phyloP scores from a whole-genome alignment of 2,888 invertebrate species.

The Lysandra coridon region DNA sequence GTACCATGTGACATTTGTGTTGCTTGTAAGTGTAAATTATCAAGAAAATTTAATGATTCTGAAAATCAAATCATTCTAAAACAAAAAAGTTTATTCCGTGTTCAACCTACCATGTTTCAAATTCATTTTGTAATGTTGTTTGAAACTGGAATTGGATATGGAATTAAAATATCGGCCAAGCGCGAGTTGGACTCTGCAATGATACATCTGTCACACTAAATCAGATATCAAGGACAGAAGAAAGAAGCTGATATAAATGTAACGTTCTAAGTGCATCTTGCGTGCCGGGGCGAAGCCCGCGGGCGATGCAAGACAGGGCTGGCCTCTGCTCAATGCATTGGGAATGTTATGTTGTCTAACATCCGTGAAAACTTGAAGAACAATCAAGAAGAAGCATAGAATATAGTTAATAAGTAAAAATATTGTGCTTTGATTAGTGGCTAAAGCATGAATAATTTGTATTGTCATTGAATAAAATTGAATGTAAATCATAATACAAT shows the following conservation, averaged over 20 bases:
- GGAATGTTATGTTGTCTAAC: slow-evolving; percentile 50
- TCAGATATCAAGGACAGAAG: slow-evolving; percentile 10
- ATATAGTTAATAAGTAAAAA: neutral
- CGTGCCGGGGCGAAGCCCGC: slow-evolving; percentile 45
- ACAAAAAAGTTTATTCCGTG: neutral
- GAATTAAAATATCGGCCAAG: too few species aligned
- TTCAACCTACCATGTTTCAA: too few species aligned
- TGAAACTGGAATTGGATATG: neutral
- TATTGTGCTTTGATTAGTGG: too few species aligned
- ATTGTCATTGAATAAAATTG: too few species aligned
- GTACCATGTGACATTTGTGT: neutral
- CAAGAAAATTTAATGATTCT: neutral
- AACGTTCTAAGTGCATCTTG: slow-evolving; percentile 73
- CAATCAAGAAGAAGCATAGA: neutral
- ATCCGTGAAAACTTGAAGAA: slow-evolving; percentile 33
- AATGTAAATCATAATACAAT: too few species aligned
- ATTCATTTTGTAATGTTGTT: too few species aligned
- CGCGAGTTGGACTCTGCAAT: neutral
- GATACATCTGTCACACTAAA: neutral
- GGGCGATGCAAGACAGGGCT: slow-evolving; percentile 48
- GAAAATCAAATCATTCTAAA: neutral
- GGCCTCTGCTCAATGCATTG: slow-evolving; percentile 49
- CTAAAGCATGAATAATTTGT: too few species aligned
- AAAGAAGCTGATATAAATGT: slow-evolving; percentile 47
- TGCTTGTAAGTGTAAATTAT: neutral